phyloP scores from a whole-genome alignment of 2,113 vertebrate genomes.

The Sinocyclocheilus grahami region DNA sequence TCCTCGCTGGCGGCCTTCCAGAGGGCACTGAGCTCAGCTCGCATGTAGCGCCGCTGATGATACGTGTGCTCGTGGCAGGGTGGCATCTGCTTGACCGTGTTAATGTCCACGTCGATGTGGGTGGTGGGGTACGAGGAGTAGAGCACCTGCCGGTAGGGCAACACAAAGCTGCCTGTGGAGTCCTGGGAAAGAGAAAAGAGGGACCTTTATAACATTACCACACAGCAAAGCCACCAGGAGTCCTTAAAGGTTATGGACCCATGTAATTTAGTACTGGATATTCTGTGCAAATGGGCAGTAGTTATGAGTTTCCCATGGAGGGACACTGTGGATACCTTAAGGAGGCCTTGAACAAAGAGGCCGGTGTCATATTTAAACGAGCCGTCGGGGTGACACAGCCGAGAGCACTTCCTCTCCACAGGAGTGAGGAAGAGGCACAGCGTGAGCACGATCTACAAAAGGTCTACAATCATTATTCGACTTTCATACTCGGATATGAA shows the following conservation, averaged over 20 bases:
- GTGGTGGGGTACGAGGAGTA: constrained; percentile 94
- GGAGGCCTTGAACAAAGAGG: constrained; percentile 94
- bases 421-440: constrained; percentile 94
- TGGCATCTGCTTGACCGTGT: constrained; percentile 97
- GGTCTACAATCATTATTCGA: constrained; percentile 43
- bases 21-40: constrained; percentile 85
- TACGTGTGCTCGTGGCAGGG: constrained; percentile 96
- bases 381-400: constrained; percentile 85
- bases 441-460: constrained; percentile 88
- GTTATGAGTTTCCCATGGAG: neutral
- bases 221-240: neutral
- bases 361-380: constrained; percentile 95
- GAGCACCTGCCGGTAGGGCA: constrained; percentile 96
- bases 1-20: constrained; percentile 93
- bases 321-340: constrained; percentile 82
- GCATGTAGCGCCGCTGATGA: constrained; percentile 93
- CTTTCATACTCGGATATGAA: neutral
- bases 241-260: neutral
- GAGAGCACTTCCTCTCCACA: constrained; percentile 90
- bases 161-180: constrained; percentile 92
- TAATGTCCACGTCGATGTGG: constrained; percentile 96
- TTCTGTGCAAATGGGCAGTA: neutral
- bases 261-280: neutral
- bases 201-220: neutral
- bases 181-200: constrained; percentile 74